A percentile compares a stretch with the other conserved stretches of the same genome.
Conservation (phyloP, 2,888 invertebrate genomes). For the Rhynchonema sp. region DNA sequence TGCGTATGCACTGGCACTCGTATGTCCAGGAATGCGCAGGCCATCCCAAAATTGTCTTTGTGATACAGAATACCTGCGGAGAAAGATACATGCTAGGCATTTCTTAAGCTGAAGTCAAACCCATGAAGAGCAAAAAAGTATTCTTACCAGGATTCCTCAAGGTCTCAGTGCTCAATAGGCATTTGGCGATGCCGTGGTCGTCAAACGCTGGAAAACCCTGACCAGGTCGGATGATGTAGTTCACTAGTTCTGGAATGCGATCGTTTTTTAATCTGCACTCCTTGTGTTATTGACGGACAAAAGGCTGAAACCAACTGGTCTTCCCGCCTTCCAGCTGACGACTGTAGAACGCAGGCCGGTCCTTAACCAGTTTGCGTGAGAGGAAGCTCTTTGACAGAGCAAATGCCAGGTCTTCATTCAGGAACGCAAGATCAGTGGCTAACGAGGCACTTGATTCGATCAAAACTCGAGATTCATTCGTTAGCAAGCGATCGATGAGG, state of each 20-base stretch:
- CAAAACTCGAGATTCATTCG: no score
- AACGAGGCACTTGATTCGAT: no score
- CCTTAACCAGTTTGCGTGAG: no score
- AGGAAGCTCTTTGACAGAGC: no score
- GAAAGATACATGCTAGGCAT: not conserved
- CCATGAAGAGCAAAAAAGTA: no score
- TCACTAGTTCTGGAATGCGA: not conserved
- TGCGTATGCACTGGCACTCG: not conserved
- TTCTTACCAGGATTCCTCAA: not conserved
- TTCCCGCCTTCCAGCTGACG: no score
- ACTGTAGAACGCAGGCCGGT: no score
- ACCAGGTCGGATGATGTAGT: not conserved
- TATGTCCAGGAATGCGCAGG: not conserved
- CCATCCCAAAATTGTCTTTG: not conserved
- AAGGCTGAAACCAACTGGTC: no score
- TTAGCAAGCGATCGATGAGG: not conserved
- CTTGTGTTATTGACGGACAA: no score
- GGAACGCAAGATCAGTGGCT: no score
- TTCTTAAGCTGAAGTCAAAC: not conserved
- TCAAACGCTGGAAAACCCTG: not conserved
- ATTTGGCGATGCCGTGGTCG: not conserved
- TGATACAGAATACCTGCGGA: not conserved
- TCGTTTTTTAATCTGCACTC: no score
- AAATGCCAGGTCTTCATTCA: no score
- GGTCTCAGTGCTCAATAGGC: not conserved